phyloP scores from a whole-genome alignment of 2,797 vertebrate genomes.

The Steatocranus sp. region DNA sequence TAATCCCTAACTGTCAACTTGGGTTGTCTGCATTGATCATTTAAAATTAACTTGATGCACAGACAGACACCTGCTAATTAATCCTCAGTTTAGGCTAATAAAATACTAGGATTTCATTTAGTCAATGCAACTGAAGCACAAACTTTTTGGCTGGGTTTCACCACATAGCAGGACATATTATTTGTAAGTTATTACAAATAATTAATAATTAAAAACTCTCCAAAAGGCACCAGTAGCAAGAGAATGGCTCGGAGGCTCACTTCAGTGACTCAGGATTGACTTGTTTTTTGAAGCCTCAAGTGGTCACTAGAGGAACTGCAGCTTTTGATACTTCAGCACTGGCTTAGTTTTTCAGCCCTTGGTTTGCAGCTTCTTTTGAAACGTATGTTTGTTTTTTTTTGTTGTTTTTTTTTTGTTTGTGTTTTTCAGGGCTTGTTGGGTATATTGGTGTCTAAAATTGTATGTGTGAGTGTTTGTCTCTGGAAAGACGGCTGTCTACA shows the following conservation, averaged over 20 bases:
- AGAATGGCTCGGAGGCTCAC: neutral
- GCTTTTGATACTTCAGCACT: neutral
- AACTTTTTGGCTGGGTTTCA: accelerated
- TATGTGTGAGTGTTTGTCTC: accelerated
- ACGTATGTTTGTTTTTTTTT: accelerated
- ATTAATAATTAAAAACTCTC: neutral
- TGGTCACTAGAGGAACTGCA: neutral
- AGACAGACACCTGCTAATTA: neutral
- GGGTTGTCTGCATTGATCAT: accelerated
- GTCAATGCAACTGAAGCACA: neutral
- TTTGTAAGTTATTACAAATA: too few relatives aligned
- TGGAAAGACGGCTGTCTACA: neutral
- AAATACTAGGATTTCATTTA: neutral
- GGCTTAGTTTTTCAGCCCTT: accelerated
- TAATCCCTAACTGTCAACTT: neutral
- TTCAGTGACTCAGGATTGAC: neutral
- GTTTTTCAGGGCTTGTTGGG: neutral
- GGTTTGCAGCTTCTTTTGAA: neutral
- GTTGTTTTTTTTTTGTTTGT: accelerated
- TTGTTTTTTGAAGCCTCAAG: neutral
- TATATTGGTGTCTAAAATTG: neutral
- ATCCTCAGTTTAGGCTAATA: neutral
- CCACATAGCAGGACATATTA: neutral
- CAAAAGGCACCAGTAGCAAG: neutral
- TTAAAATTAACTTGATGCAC: accelerated